phyloP scores from a whole-genome alignment of 92 coral and sea anemone genomes.

The Actinernus sp. region DNA sequence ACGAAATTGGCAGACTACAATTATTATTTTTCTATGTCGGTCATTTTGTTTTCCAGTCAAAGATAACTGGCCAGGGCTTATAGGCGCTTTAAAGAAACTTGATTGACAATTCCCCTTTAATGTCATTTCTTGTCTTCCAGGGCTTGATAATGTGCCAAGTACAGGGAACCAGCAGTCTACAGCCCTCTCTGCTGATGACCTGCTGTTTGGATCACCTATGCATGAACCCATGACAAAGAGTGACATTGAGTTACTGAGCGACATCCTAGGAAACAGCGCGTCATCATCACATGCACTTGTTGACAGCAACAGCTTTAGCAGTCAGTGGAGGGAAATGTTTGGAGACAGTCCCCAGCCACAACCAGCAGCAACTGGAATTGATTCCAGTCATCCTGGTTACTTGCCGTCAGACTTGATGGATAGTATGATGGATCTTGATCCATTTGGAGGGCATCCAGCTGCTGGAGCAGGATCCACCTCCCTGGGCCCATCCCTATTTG shows the following conservation, averaged over 20 bases:
- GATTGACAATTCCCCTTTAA: too few species aligned
- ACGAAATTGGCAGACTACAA: too few species aligned
- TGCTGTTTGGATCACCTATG: constrained; percentile 88
- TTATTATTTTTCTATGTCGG: too few species aligned
- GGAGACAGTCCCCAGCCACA: constrained; percentile 66
- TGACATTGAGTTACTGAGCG: constrained; percentile 77
- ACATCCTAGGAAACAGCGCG: constrained; percentile 66
- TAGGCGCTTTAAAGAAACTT: too few species aligned
- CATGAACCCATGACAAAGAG: constrained; percentile 42
- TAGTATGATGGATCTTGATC: constrained; percentile 86
- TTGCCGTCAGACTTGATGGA: constrained; percentile 97
- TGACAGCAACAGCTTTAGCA: constrained; percentile 91
- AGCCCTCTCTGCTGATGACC: constrained; percentile 76
- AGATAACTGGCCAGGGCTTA: too few species aligned
- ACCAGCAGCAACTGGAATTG: constrained; percentile 9
- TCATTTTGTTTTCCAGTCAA: too few species aligned
- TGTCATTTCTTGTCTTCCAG: too few species aligned
- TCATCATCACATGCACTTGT: constrained; percentile 31
- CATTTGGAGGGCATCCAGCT: neutral
- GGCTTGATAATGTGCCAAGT: too few species aligned
- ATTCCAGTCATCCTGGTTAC: constrained; percentile 49
- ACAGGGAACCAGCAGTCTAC: too few species aligned
- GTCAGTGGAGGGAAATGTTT: constrained; percentile 95
- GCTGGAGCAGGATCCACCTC: neutral
- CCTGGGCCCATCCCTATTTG: neutral